Conservation (phyloP, 2,888 invertebrate genomes). For the Tipula unca region DNA sequence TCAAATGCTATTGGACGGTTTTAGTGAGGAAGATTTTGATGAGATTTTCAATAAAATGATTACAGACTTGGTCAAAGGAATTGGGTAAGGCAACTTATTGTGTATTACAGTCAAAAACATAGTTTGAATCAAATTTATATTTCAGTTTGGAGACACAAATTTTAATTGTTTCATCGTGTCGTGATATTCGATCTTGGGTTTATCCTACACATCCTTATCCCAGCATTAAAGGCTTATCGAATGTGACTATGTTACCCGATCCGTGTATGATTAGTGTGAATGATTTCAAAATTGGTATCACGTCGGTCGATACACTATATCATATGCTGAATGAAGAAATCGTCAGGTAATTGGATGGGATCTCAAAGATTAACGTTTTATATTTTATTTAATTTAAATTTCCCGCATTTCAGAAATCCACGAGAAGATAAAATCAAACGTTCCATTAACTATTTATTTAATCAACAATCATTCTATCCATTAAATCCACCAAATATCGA, state of each 20-base stretch:
- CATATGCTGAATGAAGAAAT: conserved; percentile 76
- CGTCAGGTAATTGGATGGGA: conserved; percentile 49
- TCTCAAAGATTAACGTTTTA: background rate
- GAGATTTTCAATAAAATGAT: conserved; percentile 65
- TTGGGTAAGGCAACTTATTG: conserved; percentile 46
- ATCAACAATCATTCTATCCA: conserved; percentile 76
- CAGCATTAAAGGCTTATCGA: conserved; percentile 48
- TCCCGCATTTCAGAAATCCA: conserved; percentile 36
- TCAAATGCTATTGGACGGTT: conserved; percentile 50
- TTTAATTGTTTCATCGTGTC: conserved; percentile 63
- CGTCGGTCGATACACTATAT: conserved; percentile 75
- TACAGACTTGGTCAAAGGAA: conserved; percentile 52
- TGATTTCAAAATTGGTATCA: conserved; percentile 68
- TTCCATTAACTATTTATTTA: conserved; percentile 61
- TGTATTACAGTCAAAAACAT: background rate
- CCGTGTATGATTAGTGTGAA: conserved; percentile 70
- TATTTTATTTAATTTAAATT: background rate
- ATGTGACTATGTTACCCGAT: conserved; percentile 66
- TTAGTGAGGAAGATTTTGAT: conserved; percentile 59
- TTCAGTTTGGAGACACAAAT: conserved; percentile 58
- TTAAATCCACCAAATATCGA: conserved; percentile 63
- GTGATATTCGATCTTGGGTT: conserved; percentile 71
- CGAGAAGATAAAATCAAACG: conserved; percentile 64
- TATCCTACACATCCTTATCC: conserved; percentile 76
- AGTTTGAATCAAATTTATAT: background rate